phyloP scores from a whole-genome alignment of 2,797 vertebrate species.

The Fundulus diaphanus region DNA sequence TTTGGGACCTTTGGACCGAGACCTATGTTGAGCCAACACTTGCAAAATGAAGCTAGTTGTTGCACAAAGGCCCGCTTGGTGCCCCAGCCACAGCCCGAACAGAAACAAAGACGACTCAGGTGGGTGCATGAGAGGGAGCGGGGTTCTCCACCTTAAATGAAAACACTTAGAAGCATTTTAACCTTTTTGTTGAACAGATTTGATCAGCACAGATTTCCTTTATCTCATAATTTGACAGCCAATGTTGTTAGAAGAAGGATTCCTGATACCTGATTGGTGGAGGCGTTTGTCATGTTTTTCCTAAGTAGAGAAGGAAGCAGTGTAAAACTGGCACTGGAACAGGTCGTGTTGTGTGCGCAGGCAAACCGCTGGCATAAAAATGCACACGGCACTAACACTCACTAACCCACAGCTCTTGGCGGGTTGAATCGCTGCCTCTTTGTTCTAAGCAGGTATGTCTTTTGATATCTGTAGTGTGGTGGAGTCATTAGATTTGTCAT shows the following conservation, averaged over 20 bases:
- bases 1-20: constrained; percentile 56
- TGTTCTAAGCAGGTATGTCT: background rate
- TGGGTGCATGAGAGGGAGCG: background rate
- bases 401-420: background rate
- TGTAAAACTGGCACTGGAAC: background rate
- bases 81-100: constrained; percentile 1
- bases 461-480: background rate
- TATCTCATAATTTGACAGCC: background rate
- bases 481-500: constrained; percentile 8
- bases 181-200: background rate
- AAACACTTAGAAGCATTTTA: background rate
- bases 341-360: background rate
- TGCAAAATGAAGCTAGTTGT: constrained; percentile 46
- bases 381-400: background rate
- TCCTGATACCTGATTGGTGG: background rate
- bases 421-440: background rate
- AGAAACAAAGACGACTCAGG: constrained; percentile 14
- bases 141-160: background rate
- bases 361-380: background rate
- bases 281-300: background rate
- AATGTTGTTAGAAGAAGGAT: background rate
- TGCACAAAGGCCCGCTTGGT: constrained; percentile 17
- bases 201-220: background rate
- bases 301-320: background rate
- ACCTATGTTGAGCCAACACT: constrained; percentile 43